Evolutionary conservation across 2,113 vertebrate genomes (phyloP).

Genomic region (Chloroceryle aenea): DNA sequence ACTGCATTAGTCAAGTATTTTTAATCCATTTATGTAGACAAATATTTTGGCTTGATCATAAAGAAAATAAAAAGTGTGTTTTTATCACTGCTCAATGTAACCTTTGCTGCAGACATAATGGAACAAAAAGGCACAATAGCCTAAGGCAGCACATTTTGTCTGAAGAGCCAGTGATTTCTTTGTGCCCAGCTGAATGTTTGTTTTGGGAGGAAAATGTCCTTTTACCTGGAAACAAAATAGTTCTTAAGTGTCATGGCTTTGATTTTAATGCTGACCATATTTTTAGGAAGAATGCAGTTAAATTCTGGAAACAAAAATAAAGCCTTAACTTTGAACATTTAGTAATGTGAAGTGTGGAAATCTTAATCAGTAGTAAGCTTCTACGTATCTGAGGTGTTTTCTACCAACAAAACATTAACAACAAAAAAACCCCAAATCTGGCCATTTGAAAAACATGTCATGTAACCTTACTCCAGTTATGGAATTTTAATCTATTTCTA

Average conservation of each 20-base stretch:
- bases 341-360: background rate
- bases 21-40: slow-evolving; percentile 5
- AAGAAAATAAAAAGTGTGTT: slow-evolving; percentile 34
- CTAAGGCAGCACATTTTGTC: background rate
- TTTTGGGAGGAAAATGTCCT: background rate
- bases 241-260: slow-evolving; percentile 8
- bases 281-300: background rate
- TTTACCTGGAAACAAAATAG: slow-evolving; percentile 21
- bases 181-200: background rate
- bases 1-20: background rate
- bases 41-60: slow-evolving; percentile 15
- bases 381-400: background rate
- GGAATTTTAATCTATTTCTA: slow-evolving; percentile 31
- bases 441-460: background rate
- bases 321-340: background rate
- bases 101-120: slow-evolving; percentile 23
- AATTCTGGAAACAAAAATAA: background rate
- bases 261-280: background rate
- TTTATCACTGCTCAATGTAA: slow-evolving; percentile 40
- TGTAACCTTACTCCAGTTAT: background rate
- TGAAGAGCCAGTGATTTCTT: background rate
- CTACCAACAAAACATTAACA: background rate
- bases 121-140: slow-evolving; percentile 7
- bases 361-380: background rate
- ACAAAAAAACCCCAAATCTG: background rate